These are phyloP conservation scores for Phymatocera aterrima DNA, from an alignment of 2,888 invertebrate species.

Conservation along the genomic window DNA sequence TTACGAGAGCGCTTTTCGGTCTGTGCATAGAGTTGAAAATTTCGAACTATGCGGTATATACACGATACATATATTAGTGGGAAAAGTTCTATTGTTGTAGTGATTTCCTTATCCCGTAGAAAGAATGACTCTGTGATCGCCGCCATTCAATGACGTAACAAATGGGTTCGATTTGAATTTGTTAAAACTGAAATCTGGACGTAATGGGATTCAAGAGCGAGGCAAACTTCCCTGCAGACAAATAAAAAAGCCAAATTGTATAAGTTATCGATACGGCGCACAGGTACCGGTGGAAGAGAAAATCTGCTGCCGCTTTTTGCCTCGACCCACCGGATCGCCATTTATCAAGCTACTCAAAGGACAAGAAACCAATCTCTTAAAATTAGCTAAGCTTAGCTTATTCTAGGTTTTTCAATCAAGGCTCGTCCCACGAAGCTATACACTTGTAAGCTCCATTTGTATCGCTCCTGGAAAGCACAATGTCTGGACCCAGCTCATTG, in stretches of 20 bases:
- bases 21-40: neutral
- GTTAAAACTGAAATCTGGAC: neutral
- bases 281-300: neutral
- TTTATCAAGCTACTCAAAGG: neutral
- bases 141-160: slow-evolving; percentile 38
- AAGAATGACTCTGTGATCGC: slow-evolving; percentile 1
- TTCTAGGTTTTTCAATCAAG: slow-evolving; percentile 30
- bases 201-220: too few relatives aligned
- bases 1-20: neutral
- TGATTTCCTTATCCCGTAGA: neutral
- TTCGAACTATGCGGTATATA: too few relatives aligned
- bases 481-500: slow-evolving; percentile 42
- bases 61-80: neutral
- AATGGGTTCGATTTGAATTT: neutral
- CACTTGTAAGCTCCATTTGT: slow-evolving; percentile 46
- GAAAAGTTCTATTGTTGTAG: neutral
- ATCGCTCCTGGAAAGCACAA: slow-evolving; percentile 42
- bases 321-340: neutral
- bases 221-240: neutral
- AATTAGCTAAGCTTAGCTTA: slow-evolving; percentile 35
- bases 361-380: slow-evolving; percentile 24
- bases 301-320: neutral
- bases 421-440: neutral
- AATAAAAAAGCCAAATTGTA: neutral
- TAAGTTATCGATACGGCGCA: neutral